phyloP scores from a whole-genome alignment of 2,113 vertebrate genomes.

The Larimichthys crocea region DNA sequence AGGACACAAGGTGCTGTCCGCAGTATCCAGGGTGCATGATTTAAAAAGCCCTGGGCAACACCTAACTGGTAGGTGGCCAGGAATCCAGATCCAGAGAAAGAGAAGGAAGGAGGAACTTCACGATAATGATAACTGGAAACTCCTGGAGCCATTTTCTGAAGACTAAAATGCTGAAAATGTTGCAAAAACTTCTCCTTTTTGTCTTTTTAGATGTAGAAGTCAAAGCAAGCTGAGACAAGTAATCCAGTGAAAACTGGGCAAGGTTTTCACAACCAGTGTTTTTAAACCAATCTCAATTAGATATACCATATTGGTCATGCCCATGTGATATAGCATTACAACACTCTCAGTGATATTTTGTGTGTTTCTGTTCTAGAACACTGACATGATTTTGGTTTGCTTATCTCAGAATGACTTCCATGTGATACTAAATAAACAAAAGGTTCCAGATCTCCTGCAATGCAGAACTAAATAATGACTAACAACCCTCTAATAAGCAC shows the following conservation, averaged over 20 bases:
- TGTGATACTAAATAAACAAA: background rate
- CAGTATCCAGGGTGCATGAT: conserved; percentile 81
- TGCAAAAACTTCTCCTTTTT: background rate
- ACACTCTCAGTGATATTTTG: conserved; percentile 24
- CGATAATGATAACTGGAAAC: conserved; percentile 30
- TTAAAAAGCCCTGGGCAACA: conserved; percentile 83
- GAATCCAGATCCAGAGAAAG: conserved; percentile 89
- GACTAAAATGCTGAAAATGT: background rate
- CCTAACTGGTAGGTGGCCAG: conserved; percentile 88
- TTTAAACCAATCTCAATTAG: conserved; percentile 63
- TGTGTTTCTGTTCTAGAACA: background rate
- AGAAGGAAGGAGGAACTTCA: conserved; percentile 76
- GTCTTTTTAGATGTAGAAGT: background rate
- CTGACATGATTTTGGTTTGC: background rate
- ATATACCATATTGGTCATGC: conserved; percentile 58
- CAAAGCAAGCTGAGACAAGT: background rate
- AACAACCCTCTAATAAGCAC: no score
- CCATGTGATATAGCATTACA: conserved; percentile 50
- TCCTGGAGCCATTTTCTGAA: conserved; percentile 61
- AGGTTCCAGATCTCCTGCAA: background rate
- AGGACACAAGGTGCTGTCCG: conserved; percentile 80
- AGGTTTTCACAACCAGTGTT: background rate
- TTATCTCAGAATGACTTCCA: background rate
- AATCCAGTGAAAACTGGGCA: background rate
- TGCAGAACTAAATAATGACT: background rate